Percentiles rank a stretch among this genome's conserved stretches.
Conservation (phyloP, 2,113 vertebrate genomes). For the Podarcis muralis region DNA sequence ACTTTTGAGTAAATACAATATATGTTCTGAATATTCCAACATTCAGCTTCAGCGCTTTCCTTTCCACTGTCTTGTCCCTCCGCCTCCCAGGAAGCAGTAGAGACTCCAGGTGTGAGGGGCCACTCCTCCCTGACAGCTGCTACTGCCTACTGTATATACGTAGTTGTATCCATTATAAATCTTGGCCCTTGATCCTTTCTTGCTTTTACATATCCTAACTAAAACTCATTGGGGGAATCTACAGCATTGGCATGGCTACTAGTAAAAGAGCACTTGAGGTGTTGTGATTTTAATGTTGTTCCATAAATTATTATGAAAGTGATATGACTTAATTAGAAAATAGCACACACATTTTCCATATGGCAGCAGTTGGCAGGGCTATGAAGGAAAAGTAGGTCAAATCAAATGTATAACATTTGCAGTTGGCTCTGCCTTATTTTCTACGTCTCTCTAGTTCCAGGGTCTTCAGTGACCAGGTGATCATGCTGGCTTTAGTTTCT, state of each 20-base stretch:
- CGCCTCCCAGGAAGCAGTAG: too few relatives aligned
- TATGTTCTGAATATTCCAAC: too few relatives aligned
- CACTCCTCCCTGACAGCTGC: too few relatives aligned
- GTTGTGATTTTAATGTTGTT: not conserved
- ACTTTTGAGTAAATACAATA: too few relatives aligned
- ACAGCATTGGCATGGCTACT: not conserved
- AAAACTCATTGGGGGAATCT: not conserved
- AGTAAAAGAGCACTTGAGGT: not conserved
- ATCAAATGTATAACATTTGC: not conserved
- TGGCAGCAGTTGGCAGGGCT: not conserved
- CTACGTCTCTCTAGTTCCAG: not conserved
- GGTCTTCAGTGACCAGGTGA: not conserved
- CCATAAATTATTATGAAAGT: slow-evolving; percentile 4
- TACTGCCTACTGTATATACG: too few relatives aligned
- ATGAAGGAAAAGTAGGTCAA: not conserved
- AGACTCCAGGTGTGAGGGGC: too few relatives aligned
- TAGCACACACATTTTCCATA: not conserved
- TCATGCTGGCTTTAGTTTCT: not conserved
- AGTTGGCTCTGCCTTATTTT: not conserved
- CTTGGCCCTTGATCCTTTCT: too few relatives aligned
- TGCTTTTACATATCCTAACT: too few relatives aligned
- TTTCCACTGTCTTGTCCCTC: too few relatives aligned
- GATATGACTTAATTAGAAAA: slow-evolving; percentile 13
- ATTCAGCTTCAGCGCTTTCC: too few relatives aligned
- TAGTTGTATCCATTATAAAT: too few relatives aligned